Base-by-base conservation (phyloP, 2,888 invertebrate species). In the Stenchaetothrips biformis region DNA sequence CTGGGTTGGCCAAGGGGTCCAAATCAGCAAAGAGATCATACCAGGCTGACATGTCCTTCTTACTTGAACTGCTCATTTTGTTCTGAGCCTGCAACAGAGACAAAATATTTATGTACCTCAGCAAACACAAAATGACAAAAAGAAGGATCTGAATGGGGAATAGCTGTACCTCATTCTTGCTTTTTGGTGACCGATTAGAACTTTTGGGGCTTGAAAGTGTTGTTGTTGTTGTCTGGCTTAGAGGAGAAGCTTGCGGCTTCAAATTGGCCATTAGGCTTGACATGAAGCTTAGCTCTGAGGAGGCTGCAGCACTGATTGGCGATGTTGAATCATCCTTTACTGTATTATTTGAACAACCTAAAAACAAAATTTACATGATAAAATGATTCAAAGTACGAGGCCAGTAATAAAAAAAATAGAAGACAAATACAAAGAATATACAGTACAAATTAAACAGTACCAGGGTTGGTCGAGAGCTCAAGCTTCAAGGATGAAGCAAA, bases 11-110 rank as follows among this genome's bases (percentile, higher is more conserved):
- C 59, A 97, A 88, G 0, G 97, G 97, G 88, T 98, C 97, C 81
- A 98, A 87, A 87, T 97, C 97, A 67, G 97, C 95, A 88, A 98
- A 97, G 80, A 97, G 88, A 87, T 95, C 95, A 85, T 95, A 92
- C 97, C 97, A 98, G 2, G 89, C 82, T 59, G 79, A 83, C 74
- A 81, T 83, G 21, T 82, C 80, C 80, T 53, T 82, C 81, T 81
- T 80, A 11, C 11, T 21, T 21, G 25, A 8, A 21, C 8, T 25
- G 25, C 21, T 74, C 25, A 25, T 78, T 78, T 81, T 82, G n/a
- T 81, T 81, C 79, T 81, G 80, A 48, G 21, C 48, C 78, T 79
- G 53, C 48, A 79, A 79, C 48, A 79, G 25, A 79, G 37, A 77
- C 0, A 13, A 13, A 59, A 59, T 18, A 59, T 13, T 59, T 7